Evolutionary conservation across 2,113 vertebrate genomes (phyloP).

Genomic region (Ariopsis seemanni): DNA sequence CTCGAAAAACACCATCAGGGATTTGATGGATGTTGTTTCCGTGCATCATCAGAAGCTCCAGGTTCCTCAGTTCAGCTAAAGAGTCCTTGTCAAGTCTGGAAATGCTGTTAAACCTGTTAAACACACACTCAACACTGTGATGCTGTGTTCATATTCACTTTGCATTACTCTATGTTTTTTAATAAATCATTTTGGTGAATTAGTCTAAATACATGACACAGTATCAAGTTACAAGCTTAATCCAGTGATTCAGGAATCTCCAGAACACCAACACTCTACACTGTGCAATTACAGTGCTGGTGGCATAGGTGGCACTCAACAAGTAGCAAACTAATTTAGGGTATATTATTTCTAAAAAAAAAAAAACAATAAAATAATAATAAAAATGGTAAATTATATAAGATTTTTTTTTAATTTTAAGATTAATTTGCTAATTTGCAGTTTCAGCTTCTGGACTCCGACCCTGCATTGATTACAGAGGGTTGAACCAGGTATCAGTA

Average conservation of each 20-base stretch:
- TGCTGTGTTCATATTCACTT: neutral
- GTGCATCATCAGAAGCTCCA: constrained; percentile 91
- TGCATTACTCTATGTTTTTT: too few relatives aligned
- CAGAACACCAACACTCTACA: neutral
- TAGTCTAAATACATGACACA: too few relatives aligned
- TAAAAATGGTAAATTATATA: too few relatives aligned
- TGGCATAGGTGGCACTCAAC: neutral
- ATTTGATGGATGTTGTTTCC: constrained; percentile 87
- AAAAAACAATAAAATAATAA: too few relatives aligned
- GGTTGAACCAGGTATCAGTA: too few relatives aligned
- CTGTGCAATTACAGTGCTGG: neutral
- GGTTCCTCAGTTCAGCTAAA: constrained; percentile 77
- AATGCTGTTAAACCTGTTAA: constrained; percentile 88
- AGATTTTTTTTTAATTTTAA: neutral
- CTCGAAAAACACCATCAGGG: constrained; percentile 78
- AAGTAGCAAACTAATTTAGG: neutral
- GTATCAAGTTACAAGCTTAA: neutral
- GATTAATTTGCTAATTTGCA: neutral
- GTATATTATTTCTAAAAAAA: too few relatives aligned
- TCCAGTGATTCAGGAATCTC: neutral
- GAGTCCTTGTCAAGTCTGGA: constrained; percentile 76
- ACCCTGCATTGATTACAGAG: too few relatives aligned
- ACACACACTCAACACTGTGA: neutral
- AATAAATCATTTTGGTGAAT: too few relatives aligned
- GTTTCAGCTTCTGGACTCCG: neutral